Conservation (phyloP, 2,797 vertebrate species). For the Tapirus indicus region DNA sequence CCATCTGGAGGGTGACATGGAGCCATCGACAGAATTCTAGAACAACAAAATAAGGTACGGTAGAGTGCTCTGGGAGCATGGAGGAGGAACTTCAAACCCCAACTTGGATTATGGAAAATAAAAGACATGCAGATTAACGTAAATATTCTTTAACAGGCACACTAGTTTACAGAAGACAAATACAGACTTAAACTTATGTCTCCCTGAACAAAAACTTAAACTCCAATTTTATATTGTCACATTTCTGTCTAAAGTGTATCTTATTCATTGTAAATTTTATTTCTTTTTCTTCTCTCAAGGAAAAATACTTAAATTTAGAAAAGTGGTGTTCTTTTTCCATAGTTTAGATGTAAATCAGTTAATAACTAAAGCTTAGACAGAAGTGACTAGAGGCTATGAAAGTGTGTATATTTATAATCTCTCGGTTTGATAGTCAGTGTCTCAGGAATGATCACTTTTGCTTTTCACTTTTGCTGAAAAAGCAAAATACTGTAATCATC, state of each 20-base stretch:
- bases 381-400: not conserved
- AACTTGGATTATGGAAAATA: not conserved
- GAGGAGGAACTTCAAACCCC: not conserved
- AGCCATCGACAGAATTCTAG: not conserved
- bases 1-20: not conserved
- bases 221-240: not conserved
- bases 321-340: not conserved
- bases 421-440: not conserved
- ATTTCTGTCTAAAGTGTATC: not conserved
- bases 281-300: not conserved
- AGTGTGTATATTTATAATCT: not conserved
- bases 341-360: not conserved
- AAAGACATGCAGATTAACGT: not conserved
- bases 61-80: not conserved
- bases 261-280: not conserved
- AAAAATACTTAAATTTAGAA: conserved; percentile 9
- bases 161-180: not conserved
- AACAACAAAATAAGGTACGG: not conserved
- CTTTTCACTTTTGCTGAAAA: no score
- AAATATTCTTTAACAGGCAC: not conserved
- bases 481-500: not conserved
- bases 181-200: not conserved
- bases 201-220: not conserved
- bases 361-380: not conserved
- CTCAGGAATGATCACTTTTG: not conserved